Base-by-base conservation (phyloP, 2,113 vertebrate species). In the Orcinus orca region DNA sequence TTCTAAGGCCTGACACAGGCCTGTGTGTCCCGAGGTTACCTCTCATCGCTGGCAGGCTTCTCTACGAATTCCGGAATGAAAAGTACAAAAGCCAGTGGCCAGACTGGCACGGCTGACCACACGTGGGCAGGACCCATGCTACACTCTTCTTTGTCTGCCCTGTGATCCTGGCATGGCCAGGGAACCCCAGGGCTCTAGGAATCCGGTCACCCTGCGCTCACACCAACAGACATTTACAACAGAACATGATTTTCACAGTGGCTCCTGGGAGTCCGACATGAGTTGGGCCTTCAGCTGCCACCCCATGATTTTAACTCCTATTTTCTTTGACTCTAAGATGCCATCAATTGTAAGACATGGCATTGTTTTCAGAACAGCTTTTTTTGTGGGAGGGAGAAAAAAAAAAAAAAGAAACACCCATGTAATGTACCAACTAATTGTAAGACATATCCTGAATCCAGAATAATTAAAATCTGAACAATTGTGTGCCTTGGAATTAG, bases 371-470 rank as follows among this genome's bases (percentile, higher is more conserved):
- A 63, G 86, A 95, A 88, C 44, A 81, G 53, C 44, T 81, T 50
- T 73, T 47, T 81, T 58, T 12, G 31, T 7, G 36, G 62, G 12
- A n/a, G 36, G 44, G 38, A 71, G 21, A 79, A 82, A 63, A 53
- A 79, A 77, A 94, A 85, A 94, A 82, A 55, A 95, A 93, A 95
- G 36, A 63, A 93, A 93, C 36, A 55, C 36, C 18, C 14, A n/a
- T 55, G 38, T n/a, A 87, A 26, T 77, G 38, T 31, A 94, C 93
- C 31, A 26, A 80, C 88, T 96, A 82, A 98, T 98, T 97, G 96
- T 95, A 94, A 90, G 74, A 95, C 80, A 73, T 83, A 98, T 98
- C 95, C 97, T 97, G 97, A 90, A 93, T 97, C 92, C 71, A 92
- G 83, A 97, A 96, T 96, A 93, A 98, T 97, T 96, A 94, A 96